Conservation (phyloP, 1,140 invertebrate species). For the Rhizoglyphus robini region DNA sequence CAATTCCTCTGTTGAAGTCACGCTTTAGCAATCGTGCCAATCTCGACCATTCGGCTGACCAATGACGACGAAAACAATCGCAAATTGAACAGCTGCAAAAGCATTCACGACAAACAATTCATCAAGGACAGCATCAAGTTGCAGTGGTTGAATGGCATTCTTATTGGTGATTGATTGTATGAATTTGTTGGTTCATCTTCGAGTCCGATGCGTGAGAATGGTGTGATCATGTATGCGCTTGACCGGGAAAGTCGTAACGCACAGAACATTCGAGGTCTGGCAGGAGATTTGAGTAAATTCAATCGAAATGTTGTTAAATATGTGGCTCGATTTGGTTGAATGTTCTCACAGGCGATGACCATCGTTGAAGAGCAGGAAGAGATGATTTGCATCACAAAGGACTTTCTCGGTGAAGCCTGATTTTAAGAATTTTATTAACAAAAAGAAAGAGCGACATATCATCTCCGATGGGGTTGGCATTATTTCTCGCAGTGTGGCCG, state of each 20-base stretch:
- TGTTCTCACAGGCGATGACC: too few relatives aligned
- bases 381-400: conserved; percentile 3
- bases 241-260: conserved; percentile 15
- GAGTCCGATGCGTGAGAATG: conserved; percentile 30
- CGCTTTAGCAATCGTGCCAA: too few relatives aligned
- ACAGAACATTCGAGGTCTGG: too few relatives aligned
- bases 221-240: conserved; percentile 30
- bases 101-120: neutral
- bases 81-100: conserved; percentile 2
- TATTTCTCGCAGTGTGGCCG: too few relatives aligned
- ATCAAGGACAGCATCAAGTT: conserved; percentile 8
- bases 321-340: conserved; percentile 31
- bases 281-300: conserved; percentile 24
- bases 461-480: too few relatives aligned
- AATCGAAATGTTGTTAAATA: conserved; percentile 29
- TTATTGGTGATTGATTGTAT: conserved; percentile 28
- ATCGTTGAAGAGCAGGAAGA: conserved; percentile 23
- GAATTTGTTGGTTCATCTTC: too few relatives aligned
- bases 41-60: too few relatives aligned
- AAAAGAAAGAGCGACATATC: too few relatives aligned
- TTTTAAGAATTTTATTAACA: too few relatives aligned
- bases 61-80: too few relatives aligned
- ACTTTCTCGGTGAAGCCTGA: too few relatives aligned
- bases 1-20: too few relatives aligned
- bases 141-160: conserved; percentile 21